Base-by-base conservation (phyloP, 37 sponge, comb jelly and placozoan genomes). In the Corticium candelabrum region DNA sequence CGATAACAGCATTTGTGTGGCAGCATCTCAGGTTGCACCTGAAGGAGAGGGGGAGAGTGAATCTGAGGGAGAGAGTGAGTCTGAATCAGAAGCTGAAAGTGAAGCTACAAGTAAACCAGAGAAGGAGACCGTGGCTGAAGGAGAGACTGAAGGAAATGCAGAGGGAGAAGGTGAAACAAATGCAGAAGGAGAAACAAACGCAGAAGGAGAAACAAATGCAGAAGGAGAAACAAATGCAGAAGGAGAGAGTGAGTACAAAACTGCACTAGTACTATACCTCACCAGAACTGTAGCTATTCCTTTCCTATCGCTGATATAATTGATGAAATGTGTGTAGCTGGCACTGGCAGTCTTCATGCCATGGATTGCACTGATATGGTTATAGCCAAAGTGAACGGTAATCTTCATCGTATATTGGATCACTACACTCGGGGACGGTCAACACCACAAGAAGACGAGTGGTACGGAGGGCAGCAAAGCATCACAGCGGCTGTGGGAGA, bases 291-390 rank as follows among this genome's bases (percentile, higher is more conserved):
- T n/a, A n/a, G n/a, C n/a, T n/a, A n/a, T n/a, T n/a, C n/a, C n/a
- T n/a, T n/a, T n/a, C n/a, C n/a, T n/a, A n/a, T n/a, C n/a, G n/a
- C n/a, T n/a, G n/a, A n/a, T n/a, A n/a, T n/a, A n/a, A n/a, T n/a
- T n/a, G n/a, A n/a, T n/a, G n/a, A n/a, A n/a, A n/a, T n/a, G n/a
- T n/a, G n/a, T n/a, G n/a, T n/a, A 15, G 15, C 74, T 38, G 68
- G 73, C 1, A 50, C 35, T 41, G 62, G 21, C 29, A 34, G 41
- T 29, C 72, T 83, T 3, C 90, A 89, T 79, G 68, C 84, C 32
- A 89, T 89, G 90, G 87, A 89, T 50, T 89, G 90, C 57, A 56
- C 78, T 1, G 90, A 89, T 41, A 83, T 89, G 15, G 87, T 89
- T n/a, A 83, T 89, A 27, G 84, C 82, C 41, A 73, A 37, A 34